Percentiles rank a stretch among this genome's conserved stretches.
Conservation (phyloP, 2,888 invertebrate genomes). For the Lasioglossum villosulum region DNA sequence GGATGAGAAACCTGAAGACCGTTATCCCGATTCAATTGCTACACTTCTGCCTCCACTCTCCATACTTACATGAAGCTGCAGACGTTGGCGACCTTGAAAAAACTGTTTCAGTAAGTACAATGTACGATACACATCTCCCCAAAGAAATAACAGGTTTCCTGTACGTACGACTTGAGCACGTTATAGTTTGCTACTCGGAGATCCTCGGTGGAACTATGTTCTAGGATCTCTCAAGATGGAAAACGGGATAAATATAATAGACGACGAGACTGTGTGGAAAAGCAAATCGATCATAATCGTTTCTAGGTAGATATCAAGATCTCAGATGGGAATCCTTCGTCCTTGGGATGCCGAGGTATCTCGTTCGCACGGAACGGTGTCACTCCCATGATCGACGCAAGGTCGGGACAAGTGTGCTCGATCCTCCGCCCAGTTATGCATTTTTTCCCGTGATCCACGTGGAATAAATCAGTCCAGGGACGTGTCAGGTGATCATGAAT, state of each 20-base stretch:
- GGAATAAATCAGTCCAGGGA: constrained; percentile 54
- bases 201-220: neutral
- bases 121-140: neutral
- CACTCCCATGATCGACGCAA: constrained; percentile 63
- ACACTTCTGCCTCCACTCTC: neutral
- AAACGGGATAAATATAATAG: neutral
- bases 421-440: constrained; percentile 23
- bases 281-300: neutral
- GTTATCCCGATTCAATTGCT: constrained; percentile 17
- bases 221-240: neutral
- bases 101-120: neutral
- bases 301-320: neutral
- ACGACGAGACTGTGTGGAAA: neutral
- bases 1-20: neutral
- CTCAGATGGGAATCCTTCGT: constrained; percentile 33
- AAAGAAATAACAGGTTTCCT: constrained; percentile 1
- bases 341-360: constrained; percentile 57
- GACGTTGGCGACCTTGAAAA: neutral
- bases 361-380: constrained; percentile 50
- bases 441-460: constrained; percentile 14
- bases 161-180: neutral
- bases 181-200: neutral
- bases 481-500: constrained; percentile 14
- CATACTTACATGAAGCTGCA: neutral
- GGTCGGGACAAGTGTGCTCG: constrained; percentile 44